Evolutionary conservation across 2,888 invertebrate genomes (phyloP), one percentile per base, ranked within the genome.

Genomic region (Ormyrus rosae): DNA sequence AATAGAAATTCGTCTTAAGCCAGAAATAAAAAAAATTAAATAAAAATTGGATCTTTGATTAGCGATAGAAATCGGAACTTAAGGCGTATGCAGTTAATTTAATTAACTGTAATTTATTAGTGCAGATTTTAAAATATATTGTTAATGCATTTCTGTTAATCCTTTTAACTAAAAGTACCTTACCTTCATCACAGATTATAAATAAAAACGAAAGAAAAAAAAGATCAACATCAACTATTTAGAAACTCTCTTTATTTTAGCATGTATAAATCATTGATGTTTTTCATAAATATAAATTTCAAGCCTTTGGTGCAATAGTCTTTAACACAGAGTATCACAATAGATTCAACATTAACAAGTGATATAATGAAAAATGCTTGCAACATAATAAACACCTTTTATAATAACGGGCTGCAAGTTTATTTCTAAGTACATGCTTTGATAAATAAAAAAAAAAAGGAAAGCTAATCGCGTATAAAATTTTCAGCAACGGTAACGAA

Each of bases 241-340:
- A 73, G 50, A 74, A 81, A 64, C 45, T 77, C 81, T 84, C 83
- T 85, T 84, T 85, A 84, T 83, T 83, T 84, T 83, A 80, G 82
- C 83, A 81, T 78, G 19, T 75, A 81, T 78, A 75, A 73, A 78
- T 74, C 58, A 34, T 64, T 60, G 45, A 53, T 51, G 51, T 60
- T 60, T 70, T 75, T 55, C 74, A 80, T 65, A 56, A 63, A 34
- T 51, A 80, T 65, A 63, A 78, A 45, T 56, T 74, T 51, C 13
- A 79, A 74, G 74, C 63, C 58, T 64, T 46, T 11, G 45, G 67
- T 19, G 63, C 63, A 50, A 63, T 72, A n/a, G 60, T 72, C 72
- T 71, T 78, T 67, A 60, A 67, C 68, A 79, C 67, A 74, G 71
- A 76, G 71, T 72, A 76, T 76, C 72, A 76, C 80, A 80, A 69